phyloP scores from a whole-genome alignment of 23 tunicate species.

The Ciona savignyi region DNA sequence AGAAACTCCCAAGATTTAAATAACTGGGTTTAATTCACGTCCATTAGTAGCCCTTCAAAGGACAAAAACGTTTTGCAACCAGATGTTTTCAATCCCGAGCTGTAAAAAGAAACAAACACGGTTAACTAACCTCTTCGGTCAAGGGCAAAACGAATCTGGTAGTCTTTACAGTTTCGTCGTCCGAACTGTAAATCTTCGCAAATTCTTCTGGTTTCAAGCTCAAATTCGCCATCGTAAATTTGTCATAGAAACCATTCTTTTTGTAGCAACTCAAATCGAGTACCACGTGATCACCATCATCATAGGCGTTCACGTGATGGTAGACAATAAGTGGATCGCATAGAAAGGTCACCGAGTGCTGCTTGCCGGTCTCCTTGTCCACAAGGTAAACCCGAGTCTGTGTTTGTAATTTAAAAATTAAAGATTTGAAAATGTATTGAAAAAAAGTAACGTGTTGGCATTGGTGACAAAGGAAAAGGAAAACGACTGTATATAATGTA shows the following conservation, averaged over 20 bases:
- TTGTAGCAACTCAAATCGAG: constrained; percentile 60
- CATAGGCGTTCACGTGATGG: constrained; percentile 82
- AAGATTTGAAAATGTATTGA: too few species aligned
- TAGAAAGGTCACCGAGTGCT: constrained; percentile 20
- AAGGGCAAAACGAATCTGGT: constrained; percentile 55
- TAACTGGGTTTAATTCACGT: too few species aligned
- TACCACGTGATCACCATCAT: constrained; percentile 67
- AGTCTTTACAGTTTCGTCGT: constrained; percentile 29
- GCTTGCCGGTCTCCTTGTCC: constrained; percentile 54
- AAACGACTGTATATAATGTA: too few species aligned
- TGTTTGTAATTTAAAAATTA: background rate
- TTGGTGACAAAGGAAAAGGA: too few species aligned
- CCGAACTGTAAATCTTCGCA: constrained; percentile 24
- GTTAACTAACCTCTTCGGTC: constrained; percentile 13
- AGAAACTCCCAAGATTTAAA: too few species aligned
- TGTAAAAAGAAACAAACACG: too few species aligned
- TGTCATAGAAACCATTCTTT: constrained; percentile 53
- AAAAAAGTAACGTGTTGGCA: too few species aligned
- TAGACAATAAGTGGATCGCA: constrained; percentile 66
- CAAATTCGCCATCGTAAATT: constrained; percentile 53
- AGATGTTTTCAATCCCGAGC: too few species aligned
- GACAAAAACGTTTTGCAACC: too few species aligned
- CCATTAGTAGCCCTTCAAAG: too few species aligned
- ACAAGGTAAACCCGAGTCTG: constrained; percentile 56
- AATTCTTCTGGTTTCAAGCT: constrained; percentile 32